Evolutionary conservation across 2,888 invertebrate species (phyloP).

Genomic region (Trachelus tabidus): DNA sequence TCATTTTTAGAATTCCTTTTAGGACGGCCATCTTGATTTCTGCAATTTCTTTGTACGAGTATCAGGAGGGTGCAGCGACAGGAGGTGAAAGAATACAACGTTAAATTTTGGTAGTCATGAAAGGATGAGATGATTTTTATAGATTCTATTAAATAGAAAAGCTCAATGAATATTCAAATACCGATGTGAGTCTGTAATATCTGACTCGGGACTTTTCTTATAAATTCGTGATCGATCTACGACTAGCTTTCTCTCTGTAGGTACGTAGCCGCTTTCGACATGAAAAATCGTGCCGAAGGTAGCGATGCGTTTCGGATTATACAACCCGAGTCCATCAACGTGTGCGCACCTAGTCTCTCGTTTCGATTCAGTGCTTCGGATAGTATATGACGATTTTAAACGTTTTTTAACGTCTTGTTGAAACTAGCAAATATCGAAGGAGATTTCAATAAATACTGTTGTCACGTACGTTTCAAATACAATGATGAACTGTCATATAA

Average conservation of each 20-base stretch:
- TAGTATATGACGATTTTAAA: neutral
- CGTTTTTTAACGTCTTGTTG: neutral
- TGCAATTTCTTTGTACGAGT: too few relatives aligned
- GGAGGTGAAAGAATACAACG: neutral
- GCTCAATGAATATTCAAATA: neutral
- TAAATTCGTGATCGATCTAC: neutral
- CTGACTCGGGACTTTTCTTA: neutral
- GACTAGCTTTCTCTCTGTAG: constrained; percentile 15
- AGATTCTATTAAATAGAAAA: too few relatives aligned
- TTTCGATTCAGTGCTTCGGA: neutral
- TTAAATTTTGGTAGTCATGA: neutral
- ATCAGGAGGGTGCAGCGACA: too few relatives aligned
- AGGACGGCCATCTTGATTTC: too few relatives aligned
- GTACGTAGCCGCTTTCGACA: constrained; percentile 19
- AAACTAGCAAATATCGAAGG: neutral
- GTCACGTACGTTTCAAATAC: neutral
- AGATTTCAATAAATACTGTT: neutral
- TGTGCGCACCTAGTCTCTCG: neutral
- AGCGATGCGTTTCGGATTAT: constrained; percentile 22
- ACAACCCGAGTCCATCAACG: constrained; percentile 16
- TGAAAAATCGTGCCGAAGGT: constrained; percentile 17
- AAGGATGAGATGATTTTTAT: neutral
- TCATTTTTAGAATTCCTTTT: neutral
- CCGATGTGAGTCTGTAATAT: neutral
- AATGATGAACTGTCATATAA: neutral